phyloP scores from a whole-genome alignment of 2,113 vertebrate genomes.

The Octodon degus region DNA sequence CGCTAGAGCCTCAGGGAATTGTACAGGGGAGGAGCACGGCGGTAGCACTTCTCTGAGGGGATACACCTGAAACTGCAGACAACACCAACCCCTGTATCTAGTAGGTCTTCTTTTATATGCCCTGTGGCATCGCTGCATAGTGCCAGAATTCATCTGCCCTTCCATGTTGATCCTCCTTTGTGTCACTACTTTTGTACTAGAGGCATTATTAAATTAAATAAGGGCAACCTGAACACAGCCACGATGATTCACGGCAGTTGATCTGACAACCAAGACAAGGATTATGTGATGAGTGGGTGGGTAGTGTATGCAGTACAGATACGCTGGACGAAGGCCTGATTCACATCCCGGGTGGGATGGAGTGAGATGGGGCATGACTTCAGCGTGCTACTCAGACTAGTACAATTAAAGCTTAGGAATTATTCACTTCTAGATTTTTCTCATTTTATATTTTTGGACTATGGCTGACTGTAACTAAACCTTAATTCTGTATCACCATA shows the following conservation, averaged over 20 bases:
- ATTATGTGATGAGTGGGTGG: not conserved
- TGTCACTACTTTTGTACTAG: not conserved
- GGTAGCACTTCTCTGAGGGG: not conserved
- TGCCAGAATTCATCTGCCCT: not conserved
- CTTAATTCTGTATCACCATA: not conserved
- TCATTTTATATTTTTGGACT: constrained; percentile 18
- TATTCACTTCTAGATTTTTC: not conserved
- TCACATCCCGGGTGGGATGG: not conserved
- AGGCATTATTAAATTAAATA: not conserved
- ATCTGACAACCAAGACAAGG: not conserved
- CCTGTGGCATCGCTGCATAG: not conserved
- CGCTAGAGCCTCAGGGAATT: not conserved
- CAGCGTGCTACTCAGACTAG: not conserved
- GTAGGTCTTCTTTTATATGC: not conserved
- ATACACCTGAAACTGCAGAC: not conserved
- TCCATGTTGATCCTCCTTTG: not conserved
- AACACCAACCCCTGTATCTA: no score
- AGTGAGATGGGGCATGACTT: not conserved
- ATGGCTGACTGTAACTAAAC: not conserved
- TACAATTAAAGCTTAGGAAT: not conserved
- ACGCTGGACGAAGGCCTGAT: not conserved
- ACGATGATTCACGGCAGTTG: not conserved
- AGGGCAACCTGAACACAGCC: not conserved
- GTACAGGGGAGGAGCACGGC: not conserved
- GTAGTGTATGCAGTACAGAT: not conserved